Evolutionary conservation across 2,113 vertebrate genomes (phyloP).

Genomic region (Columba janthina): DNA sequence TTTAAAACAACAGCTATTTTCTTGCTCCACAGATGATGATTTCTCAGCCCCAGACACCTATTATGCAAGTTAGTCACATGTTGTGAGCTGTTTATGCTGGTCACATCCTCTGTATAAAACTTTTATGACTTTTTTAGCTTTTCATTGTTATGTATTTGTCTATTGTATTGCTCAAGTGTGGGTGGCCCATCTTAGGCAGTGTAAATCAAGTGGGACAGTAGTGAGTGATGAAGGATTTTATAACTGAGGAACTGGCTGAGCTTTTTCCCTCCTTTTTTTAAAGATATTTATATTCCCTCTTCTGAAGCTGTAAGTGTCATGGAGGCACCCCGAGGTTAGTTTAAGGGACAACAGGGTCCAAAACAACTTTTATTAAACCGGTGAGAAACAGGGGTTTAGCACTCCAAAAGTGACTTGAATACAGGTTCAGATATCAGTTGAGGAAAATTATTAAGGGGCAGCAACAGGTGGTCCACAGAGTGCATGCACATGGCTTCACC

Average conservation of each 20-base stretch:
- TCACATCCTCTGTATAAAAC: constrained; percentile 37
- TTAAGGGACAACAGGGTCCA: too few species aligned
- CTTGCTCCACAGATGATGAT: neutral
- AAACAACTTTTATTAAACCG: too few species aligned
- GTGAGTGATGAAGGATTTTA: constrained; percentile 53
- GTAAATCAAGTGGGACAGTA: constrained; percentile 46
- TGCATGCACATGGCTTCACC: too few species aligned
- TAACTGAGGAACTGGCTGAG: neutral
- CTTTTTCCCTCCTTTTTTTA: neutral
- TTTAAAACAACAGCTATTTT: neutral
- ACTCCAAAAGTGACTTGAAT: too few species aligned
- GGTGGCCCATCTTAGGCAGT: neutral
- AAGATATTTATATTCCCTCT: neutral
- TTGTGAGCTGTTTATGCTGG: constrained; percentile 26
- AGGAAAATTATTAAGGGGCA: too few species aligned
- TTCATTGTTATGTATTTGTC: constrained; percentile 36
- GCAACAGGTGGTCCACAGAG: too few species aligned
- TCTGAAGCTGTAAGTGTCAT: neutral
- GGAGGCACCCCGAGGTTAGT: too few species aligned
- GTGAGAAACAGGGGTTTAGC: too few species aligned
- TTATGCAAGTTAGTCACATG: neutral
- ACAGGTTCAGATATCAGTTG: too few species aligned
- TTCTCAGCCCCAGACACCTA: neutral
- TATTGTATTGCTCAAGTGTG: neutral
- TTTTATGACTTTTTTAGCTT: constrained; percentile 30